phyloP scores from a whole-genome alignment of 2,797 vertebrate species.

The Cuculus canorus region DNA sequence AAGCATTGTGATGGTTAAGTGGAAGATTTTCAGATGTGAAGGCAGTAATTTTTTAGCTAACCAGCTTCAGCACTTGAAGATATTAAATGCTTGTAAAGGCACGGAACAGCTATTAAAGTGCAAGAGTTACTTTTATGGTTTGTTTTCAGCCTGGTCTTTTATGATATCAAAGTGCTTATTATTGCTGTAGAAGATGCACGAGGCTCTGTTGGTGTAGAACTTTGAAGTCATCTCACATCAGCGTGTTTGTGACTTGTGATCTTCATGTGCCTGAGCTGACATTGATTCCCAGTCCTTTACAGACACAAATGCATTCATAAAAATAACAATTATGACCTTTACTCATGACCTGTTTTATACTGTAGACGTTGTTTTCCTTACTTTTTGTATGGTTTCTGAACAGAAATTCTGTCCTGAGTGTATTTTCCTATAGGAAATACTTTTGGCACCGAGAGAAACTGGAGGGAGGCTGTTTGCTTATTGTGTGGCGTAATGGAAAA shows the following conservation, averaged over 20 bases:
- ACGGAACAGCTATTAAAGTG: background rate
- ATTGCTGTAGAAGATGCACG: background rate
- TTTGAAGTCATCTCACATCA: background rate
- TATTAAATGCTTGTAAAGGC: background rate
- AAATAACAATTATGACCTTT: fast-evolving
- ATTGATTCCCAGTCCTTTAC: background rate
- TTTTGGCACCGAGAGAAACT: background rate
- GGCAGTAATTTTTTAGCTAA: background rate
- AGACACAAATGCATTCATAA: background rate
- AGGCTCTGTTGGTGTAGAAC: background rate
- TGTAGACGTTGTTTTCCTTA: background rate
- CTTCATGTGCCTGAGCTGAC: background rate
- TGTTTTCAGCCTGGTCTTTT: background rate
- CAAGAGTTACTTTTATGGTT: background rate
- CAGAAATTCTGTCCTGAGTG: background rate
- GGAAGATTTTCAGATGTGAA: background rate
- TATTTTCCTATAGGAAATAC: background rate
- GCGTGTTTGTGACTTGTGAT: background rate
- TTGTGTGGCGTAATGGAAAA: background rate
- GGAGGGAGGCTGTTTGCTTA: background rate
- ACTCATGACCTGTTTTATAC: background rate
- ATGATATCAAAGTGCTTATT: background rate
- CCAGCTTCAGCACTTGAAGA: background rate
- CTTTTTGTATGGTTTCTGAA: background rate
- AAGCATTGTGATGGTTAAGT: background rate